phyloP scores from a whole-genome alignment of 2,888 invertebrate genomes.

The Melinaea menophilus region DNA sequence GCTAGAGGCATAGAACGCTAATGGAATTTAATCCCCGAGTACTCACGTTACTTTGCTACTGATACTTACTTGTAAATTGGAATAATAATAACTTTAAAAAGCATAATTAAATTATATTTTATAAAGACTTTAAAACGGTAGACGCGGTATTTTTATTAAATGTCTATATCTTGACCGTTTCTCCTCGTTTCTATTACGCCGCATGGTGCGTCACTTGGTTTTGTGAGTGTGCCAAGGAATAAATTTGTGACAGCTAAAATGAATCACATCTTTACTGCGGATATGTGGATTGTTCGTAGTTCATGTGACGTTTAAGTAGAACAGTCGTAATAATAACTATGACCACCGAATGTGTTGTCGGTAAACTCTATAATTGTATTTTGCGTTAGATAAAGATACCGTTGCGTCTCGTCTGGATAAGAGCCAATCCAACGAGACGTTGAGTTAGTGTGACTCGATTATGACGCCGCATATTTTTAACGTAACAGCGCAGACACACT shows the following conservation, averaged over 20 bases:
- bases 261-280: constrained; percentile 30
- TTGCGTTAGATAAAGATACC: constrained; percentile 27
- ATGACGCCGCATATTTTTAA: constrained; percentile 77
- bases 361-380: constrained; percentile 19
- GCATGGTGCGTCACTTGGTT: constrained; percentile 45
- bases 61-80: too few species aligned
- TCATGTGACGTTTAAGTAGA: constrained; percentile 13
- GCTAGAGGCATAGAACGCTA: too few species aligned
- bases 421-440: constrained; percentile 62
- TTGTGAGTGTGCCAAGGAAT: constrained; percentile 34
- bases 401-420: constrained; percentile 53
- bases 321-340: constrained; percentile 8
- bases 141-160: background rate
- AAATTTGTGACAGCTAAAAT: constrained; percentile 32
- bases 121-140: background rate
- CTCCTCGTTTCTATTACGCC: constrained; percentile 39
- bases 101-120: too few species aligned
- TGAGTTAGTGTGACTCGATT: constrained; percentile 63
- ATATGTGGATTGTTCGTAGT: constrained; percentile 17
- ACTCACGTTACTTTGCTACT: too few species aligned
- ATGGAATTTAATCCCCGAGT: too few species aligned
- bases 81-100: too few species aligned
- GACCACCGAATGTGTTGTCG: constrained; percentile 7
- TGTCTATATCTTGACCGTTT: constrained; percentile 32
- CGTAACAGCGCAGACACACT: constrained; percentile 71